phyloP scores from a whole-genome alignment of 2,797 vertebrate species.

The Gymnodraco acuticeps region DNA sequence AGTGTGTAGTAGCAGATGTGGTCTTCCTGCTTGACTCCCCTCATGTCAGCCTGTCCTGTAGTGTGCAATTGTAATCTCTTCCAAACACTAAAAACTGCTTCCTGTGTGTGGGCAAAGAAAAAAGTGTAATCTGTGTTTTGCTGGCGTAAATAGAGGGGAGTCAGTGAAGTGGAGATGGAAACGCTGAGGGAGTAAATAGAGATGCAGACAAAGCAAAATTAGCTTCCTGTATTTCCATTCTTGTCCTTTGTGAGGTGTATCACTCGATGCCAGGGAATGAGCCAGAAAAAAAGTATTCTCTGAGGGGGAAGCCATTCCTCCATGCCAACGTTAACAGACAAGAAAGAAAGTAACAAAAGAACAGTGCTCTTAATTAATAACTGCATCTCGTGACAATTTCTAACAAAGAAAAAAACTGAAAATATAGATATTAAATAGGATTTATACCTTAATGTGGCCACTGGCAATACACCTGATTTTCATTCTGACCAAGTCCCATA shows the following conservation, averaged over 20 bases:
- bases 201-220: constrained; percentile 68
- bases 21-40: neutral
- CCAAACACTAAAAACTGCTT: constrained; percentile 35
- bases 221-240: constrained; percentile 51
- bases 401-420: neutral
- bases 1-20: neutral
- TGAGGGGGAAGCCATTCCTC: constrained; percentile 16
- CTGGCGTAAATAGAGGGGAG: constrained; percentile 61
- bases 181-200: constrained; percentile 58
- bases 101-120: constrained; percentile 42
- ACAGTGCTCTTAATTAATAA: constrained; percentile 19
- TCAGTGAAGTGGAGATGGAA: constrained; percentile 48
- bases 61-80: constrained; percentile 43
- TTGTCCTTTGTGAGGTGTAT: constrained; percentile 46
- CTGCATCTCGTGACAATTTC: constrained; percentile 8
- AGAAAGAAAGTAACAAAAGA: constrained; percentile 16
- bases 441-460: neutral
- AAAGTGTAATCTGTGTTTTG: constrained; percentile 63
- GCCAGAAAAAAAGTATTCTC: constrained; percentile 38
- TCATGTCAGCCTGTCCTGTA: constrained; percentile 17
- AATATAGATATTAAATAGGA: neutral
- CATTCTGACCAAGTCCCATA: neutral
- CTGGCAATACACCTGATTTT: neutral
- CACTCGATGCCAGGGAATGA: constrained; percentile 32
- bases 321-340: constrained; percentile 24